Percentiles rank a stretch among this genome's conserved stretches.
Evolutionary conservation across 2,113 vertebrate species (phyloP).

Genomic region (Rhynchomys soricoides): DNA sequence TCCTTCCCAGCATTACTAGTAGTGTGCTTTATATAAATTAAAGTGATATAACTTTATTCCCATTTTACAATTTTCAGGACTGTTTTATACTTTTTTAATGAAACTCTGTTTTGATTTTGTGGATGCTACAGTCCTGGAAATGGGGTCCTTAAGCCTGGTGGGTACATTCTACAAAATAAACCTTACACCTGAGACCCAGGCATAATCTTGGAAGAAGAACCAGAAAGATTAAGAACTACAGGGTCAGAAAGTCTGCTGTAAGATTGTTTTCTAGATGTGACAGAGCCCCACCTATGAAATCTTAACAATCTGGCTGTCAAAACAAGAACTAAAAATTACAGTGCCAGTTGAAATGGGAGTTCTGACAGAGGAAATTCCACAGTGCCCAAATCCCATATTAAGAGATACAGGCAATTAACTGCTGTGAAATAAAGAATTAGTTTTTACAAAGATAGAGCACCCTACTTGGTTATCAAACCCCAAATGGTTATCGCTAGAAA

Average conservation of each 20-base stretch:
- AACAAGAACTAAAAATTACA: not conserved
- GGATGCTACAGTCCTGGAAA: too few species aligned
- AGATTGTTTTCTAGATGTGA: not conserved
- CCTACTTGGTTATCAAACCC: not conserved
- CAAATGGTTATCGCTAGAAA: not conserved
- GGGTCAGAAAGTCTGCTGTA: not conserved
- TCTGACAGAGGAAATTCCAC: not conserved
- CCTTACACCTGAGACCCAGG: not conserved
- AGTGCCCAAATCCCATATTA: not conserved
- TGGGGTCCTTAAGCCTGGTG: too few species aligned
- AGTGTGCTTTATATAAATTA: not conserved
- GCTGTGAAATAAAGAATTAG: not conserved
- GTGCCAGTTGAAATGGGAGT: not conserved
- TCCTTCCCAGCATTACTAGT: not conserved
- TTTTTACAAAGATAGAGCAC: not conserved
- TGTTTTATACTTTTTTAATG: not conserved
- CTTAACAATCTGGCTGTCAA: not conserved
- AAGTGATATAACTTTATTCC: not conserved
- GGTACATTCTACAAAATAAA: not conserved
- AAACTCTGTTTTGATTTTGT: not conserved
- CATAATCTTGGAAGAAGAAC: not conserved
- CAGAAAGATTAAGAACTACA: not conserved
- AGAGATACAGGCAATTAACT: not conserved
- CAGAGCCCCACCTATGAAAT: not conserved
- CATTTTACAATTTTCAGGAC: not conserved